Base-by-base conservation (phyloP, 2,113 vertebrate species). In the Aramus guarauna region DNA sequence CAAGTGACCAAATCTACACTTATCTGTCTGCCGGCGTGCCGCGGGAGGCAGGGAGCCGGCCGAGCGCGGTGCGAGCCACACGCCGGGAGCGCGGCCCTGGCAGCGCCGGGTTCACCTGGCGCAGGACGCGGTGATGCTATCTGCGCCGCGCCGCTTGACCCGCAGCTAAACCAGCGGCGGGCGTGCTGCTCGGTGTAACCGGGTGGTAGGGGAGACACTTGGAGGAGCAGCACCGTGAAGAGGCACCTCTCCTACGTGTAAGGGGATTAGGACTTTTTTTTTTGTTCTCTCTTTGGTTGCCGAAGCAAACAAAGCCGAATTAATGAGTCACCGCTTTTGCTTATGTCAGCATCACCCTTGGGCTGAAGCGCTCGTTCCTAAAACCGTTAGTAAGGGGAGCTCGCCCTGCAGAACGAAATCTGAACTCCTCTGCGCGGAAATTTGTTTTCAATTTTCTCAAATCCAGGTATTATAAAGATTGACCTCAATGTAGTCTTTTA, bases 361-460 rank as follows among this genome's bases (percentile, higher is more conserved):
- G 34, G 67, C 50, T 53, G 66, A 24, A 43, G 50, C 39, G 3
- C 67, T 60, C 29, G 0, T 12, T 50, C 48, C 52, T 48, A 30
- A 0, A 2, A 12, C 16, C 9, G 3, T 7, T 4, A 27, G 17
- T 4, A 22, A 72, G 34, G 21, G 63, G 55, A 48, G 30, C 7
- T 39, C 6, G 24, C 26, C 52, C 36, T 58, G 20, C 24, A 58
- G 73, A 81, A 32, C 1, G 10, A 74, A 48, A 56, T 14, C 67
- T 77, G 2, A 45, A 34, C 23, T 85, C 91, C 94, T 75, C 45
- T 6, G 5, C 41, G 15, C 4, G 64, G 69, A 88, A 79, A 81
- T 66, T 84, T 59, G 43, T 41, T 87, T 81, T 77, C 77, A 85
- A 50, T 91, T 85, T 92, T 43, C 77, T 88, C 76, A 90, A 94